These are phyloP conservation scores for Acrobasis repandana DNA, from an alignment of 2,888 invertebrate species.

Conservation along the genomic window DNA sequence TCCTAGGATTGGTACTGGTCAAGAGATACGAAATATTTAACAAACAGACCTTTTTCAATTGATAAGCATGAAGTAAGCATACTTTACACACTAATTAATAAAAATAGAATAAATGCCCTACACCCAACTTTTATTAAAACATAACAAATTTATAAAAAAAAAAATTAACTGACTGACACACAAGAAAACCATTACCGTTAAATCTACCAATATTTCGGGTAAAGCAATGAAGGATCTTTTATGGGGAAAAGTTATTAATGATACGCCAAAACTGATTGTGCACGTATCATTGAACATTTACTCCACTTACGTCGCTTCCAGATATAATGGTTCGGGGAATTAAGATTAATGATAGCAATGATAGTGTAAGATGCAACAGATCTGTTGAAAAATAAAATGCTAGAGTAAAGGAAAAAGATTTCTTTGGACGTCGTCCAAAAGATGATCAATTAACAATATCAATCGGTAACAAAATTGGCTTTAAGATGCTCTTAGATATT, in stretches of 20 bases:
- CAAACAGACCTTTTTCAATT: background rate
- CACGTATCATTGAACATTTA: conserved; percentile 44
- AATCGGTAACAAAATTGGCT: no score
- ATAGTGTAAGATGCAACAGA: conserved; percentile 16
- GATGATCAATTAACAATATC: no score
- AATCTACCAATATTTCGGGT: conserved; percentile 9
- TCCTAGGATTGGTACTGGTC: no score
- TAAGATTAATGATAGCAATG: conserved; percentile 61
- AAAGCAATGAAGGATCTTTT: conserved; percentile 26
- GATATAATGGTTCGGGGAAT: conserved; percentile 45
- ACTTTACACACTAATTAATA: background rate
- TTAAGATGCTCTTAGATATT: no score
- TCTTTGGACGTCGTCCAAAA: background rate
- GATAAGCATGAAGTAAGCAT: background rate
- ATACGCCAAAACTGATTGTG: conserved; percentile 34
- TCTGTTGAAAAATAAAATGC: background rate
- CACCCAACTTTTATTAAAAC: background rate
- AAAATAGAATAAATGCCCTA: background rate
- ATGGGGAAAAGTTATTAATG: conserved; percentile 46
- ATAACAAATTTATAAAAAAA: background rate
- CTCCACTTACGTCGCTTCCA: conserved; percentile 53
- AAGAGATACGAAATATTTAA: no score
- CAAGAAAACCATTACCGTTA: conserved; percentile 6
- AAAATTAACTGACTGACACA: background rate
- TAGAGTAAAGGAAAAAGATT: background rate